Percentiles rank a stretch among this genome's conserved stretches.
These are phyloP conservation scores for Nomada flava DNA, from an alignment of 2,888 invertebrate species.

Conservation along the genomic window DNA sequence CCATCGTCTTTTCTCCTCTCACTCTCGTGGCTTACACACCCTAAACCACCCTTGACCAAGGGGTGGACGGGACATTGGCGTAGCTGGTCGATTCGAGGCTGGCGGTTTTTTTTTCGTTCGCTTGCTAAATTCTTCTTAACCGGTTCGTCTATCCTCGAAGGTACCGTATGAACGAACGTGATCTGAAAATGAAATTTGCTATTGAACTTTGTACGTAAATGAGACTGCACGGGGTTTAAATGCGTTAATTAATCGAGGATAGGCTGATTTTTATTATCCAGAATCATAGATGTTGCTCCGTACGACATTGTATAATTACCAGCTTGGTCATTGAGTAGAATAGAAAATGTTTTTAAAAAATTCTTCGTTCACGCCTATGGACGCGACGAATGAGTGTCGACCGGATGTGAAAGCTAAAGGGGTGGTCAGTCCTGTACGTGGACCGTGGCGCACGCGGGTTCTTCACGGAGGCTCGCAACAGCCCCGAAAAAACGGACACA, in stretches of 20 bases:
- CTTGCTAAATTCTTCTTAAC: not conserved
- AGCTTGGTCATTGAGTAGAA: too few species aligned
- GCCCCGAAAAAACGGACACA: slow-evolving; percentile 63
- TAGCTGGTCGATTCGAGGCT: slow-evolving; percentile 50
- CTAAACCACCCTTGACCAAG: slow-evolving; percentile 75
- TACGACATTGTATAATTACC: too few species aligned
- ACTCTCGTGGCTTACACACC: slow-evolving; percentile 63
- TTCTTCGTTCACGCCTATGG: slow-evolving; percentile 71
- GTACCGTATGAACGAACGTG: not conserved
- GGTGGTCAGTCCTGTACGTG: slow-evolving; percentile 64
- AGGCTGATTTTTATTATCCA: too few species aligned
- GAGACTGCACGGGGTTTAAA: too few species aligned
- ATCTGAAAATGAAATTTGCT: not conserved
- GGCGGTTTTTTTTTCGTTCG: slow-evolving; percentile 22
- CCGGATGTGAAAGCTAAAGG: slow-evolving; percentile 76
- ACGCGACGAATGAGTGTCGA: slow-evolving; percentile 74
- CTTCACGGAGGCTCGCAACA: slow-evolving; percentile 58
- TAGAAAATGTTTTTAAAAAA: not conserved
- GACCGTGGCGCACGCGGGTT: slow-evolving; percentile 69
- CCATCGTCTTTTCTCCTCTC: slow-evolving; percentile 65
- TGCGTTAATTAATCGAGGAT: too few species aligned
- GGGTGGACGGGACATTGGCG: slow-evolving; percentile 77
- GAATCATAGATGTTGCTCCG: too few species aligned
- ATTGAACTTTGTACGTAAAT: not conserved
- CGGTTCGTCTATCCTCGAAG: not conserved